These are phyloP conservation scores for Microcebus jonahi DNA, from an alignment of 2,113 vertebrate genomes.

Conservation along the genomic window DNA sequence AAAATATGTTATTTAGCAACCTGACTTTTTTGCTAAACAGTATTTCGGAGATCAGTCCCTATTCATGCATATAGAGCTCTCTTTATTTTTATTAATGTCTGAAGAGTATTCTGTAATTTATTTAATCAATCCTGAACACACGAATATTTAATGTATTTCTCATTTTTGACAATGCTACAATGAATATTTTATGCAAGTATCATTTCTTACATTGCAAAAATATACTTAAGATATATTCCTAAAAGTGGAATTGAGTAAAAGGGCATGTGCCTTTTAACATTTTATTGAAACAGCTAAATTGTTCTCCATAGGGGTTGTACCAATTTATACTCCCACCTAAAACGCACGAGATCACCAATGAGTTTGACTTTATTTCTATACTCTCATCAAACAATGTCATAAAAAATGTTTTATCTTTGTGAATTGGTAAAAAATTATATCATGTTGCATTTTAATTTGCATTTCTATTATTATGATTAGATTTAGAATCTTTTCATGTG, in stretches of 20 bases:
- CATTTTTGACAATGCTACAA: background rate
- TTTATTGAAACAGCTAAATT: slow-evolving; percentile 26
- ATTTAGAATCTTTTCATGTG: background rate
- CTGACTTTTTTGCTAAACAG: background rate
- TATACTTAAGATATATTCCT: slow-evolving; percentile 20
- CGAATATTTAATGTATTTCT: slow-evolving; percentile 11
- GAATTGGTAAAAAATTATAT: background rate
- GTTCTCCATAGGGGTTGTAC: background rate
- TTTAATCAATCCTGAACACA: slow-evolving; percentile 28
- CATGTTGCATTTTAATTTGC: slow-evolving; percentile 5
- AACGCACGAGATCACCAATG: background rate
- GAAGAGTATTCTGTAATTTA: background rate
- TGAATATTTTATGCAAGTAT: background rate
- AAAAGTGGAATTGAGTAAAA: slow-evolving; percentile 26
- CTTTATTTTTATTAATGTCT: background rate
- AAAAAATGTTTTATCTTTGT: background rate
- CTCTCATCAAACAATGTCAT: background rate
- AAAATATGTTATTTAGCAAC: background rate
- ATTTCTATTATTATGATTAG: slow-evolving; percentile 3
- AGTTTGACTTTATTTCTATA: slow-evolving; percentile 17
- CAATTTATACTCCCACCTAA: background rate
- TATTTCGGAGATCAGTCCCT: background rate
- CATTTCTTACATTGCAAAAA: slow-evolving; percentile 16
- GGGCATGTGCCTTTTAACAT: background rate
- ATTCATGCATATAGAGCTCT: background rate